Percentiles rank a stretch among this genome's conserved stretches.
Conservation (phyloP, 2,113 vertebrate genomes). For the Cricetomys ansorgei region DNA sequence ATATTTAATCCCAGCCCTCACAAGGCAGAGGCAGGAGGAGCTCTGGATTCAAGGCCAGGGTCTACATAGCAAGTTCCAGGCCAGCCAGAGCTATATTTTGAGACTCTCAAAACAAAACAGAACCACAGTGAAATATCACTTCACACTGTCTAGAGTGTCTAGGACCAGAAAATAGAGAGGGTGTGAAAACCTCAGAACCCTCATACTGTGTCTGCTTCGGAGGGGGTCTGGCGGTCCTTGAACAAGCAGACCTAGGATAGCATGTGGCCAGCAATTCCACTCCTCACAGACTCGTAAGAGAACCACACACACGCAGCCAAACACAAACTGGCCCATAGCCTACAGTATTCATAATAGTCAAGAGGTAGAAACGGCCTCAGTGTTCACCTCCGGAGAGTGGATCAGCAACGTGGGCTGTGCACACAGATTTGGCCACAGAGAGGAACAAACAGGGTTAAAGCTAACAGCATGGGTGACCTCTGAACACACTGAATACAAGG, state of each 20-base stretch:
- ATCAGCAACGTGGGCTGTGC: not conserved
- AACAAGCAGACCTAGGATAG: not conserved
- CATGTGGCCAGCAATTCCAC: not conserved
- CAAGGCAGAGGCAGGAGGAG: not conserved
- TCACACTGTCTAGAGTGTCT: not conserved
- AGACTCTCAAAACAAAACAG: not conserved
- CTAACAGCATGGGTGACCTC: not conserved
- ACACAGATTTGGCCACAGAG: not conserved
- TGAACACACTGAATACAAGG: not conserved
- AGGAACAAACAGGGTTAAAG: not conserved
- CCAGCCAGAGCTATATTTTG: not conserved
- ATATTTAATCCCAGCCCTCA: not conserved
- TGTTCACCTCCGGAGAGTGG: not conserved
- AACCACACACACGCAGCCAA: not conserved
- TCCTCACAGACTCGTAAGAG: not conserved
- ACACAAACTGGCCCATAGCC: not conserved
- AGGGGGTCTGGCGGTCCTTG: not conserved
- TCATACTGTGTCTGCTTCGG: not conserved
- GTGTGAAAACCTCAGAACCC: not conserved
- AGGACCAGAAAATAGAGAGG: not conserved
- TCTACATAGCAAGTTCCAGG: not conserved
- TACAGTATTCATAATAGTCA: not conserved
- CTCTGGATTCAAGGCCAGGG: not conserved
- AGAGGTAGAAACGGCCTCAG: not conserved
- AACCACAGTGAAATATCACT: not conserved